Conservation (phyloP, 2,888 invertebrate species). For the Eilema griseolum region DNA sequence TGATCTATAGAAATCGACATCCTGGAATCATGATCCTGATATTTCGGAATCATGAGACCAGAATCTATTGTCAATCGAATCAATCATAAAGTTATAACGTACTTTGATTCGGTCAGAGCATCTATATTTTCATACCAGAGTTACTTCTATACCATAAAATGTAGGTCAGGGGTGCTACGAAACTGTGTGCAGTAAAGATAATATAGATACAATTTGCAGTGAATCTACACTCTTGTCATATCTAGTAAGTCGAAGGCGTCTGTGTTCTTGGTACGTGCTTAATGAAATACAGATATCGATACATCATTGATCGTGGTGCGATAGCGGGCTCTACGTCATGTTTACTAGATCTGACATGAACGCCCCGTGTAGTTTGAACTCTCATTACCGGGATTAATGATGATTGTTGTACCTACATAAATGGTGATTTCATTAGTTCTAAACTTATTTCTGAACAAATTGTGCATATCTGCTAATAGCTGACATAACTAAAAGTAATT, state of each 20-base stretch:
- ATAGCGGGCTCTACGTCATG: slow-evolving; percentile 73
- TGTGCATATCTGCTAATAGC: neutral
- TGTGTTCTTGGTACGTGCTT: slow-evolving; percentile 51
- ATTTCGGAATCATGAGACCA: neutral
- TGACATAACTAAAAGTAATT: neutral
- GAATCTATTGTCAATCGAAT: neutral
- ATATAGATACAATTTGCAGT: neutral
- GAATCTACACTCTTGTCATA: slow-evolving; percentile 26
- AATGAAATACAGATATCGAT: slow-evolving; percentile 75
- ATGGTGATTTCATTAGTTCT: slow-evolving; percentile 22
- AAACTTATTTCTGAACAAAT: slow-evolving; percentile 10
- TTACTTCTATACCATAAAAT: too few relatives aligned
- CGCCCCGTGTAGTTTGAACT: slow-evolving; percentile 69
- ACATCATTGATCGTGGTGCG: slow-evolving; percentile 78
- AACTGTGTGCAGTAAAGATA: neutral
- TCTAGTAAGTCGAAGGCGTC: slow-evolving; percentile 43
- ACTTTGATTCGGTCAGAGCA: too few relatives aligned
- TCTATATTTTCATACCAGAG: too few relatives aligned
- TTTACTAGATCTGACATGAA: slow-evolving; percentile 76
- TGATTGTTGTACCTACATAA: slow-evolving; percentile 51
- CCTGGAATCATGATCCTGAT: neutral
- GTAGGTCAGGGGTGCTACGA: too few relatives aligned
- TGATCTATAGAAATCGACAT: too few relatives aligned
- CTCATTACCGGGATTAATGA: slow-evolving; percentile 74
- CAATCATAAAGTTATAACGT: too few relatives aligned